Evolutionary conservation across 1,140 invertebrate genomes (phyloP).

Genomic region (Drosophila melanogaster): DNA sequence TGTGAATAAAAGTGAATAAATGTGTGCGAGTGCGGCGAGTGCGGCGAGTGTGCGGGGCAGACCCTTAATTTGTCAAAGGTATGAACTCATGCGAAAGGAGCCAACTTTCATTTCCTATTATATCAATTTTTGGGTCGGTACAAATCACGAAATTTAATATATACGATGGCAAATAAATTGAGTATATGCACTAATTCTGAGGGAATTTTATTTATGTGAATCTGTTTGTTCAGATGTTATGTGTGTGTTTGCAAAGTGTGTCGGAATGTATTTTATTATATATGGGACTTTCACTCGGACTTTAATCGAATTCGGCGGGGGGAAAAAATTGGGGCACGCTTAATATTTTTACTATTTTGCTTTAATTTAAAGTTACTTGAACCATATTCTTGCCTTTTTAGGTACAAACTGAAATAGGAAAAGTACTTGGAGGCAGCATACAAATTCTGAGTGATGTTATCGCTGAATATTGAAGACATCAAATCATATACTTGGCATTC

Average conservation of each 20-base stretch:
- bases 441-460: background rate
- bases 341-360: background rate
- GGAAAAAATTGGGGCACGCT: background rate
- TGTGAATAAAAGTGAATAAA: background rate
- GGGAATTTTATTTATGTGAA: background rate
- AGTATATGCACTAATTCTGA: background rate
- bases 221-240: slow-evolving; percentile 13
- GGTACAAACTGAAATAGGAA: background rate
- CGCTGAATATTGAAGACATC: background rate
- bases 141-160: slow-evolving; percentile 5
- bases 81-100: slow-evolving; percentile 23
- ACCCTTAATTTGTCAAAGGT: slow-evolving; percentile 34
- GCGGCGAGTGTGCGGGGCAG: background rate
- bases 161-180: slow-evolving; percentile 13
- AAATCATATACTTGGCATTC: slow-evolving; percentile 17
- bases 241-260: background rate
- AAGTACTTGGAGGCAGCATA: no score
- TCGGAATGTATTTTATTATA: background rate
- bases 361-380: background rate
- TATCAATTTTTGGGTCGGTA: slow-evolving; percentile 22
- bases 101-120: slow-evolving; percentile 38
- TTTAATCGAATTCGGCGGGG: background rate
- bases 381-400: no score
- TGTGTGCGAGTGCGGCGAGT: no score
- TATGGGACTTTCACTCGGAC: background rate